Evolutionary conservation across 2,888 invertebrate genomes (phyloP), one percentile per base, ranked within the genome.

Genomic region (Acleris laterana): DNA sequence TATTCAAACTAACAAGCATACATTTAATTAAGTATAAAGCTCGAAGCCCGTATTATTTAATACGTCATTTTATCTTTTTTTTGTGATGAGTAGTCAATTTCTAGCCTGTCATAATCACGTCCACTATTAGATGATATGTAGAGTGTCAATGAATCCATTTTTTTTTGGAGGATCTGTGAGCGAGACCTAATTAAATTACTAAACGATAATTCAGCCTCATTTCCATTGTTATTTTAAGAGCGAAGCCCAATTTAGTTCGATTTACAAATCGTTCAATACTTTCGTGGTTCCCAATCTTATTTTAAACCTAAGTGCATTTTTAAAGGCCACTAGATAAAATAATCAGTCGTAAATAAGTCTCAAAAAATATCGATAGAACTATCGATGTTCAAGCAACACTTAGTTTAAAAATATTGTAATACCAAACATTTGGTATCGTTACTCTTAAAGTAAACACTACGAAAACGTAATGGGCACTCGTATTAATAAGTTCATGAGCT

Each of bases 401-500:
- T 62, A 51, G 66, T 66, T 51, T 66, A 62, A 57, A 63, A 60
- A 19, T 46, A 60, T 60, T 63, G 44, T 63, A 68, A 68, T 69
- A 69, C 68, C 68, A 65, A 68, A 53, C 48, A 69, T 74, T 77
- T 76, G 76, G 75, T 73, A 77, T 71, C 67, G 65, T 71, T 73
- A 65, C 59, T 68, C 57, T 68, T 64, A 63, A 50, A 59, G 16
- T 59, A 32, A 38, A 49, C 38, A 60, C 50, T 65, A 60, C 60
- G 65, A 61, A 61, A 20, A 50, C 44, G 49, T 57, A 56, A 28
- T 62, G 57, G 51, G 9, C 11, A 46, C 17, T 62, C 11, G 50
- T 46, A 61, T 60, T 11, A 17, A 25, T 58, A 13, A 17, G 38
- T 58, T 49, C 66, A 78, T 83, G 81, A 85, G 80, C 82, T 84